Evolutionary conservation across 2,113 vertebrate genomes (phyloP).

Genomic region (Micronycteris hirsuta): DNA sequence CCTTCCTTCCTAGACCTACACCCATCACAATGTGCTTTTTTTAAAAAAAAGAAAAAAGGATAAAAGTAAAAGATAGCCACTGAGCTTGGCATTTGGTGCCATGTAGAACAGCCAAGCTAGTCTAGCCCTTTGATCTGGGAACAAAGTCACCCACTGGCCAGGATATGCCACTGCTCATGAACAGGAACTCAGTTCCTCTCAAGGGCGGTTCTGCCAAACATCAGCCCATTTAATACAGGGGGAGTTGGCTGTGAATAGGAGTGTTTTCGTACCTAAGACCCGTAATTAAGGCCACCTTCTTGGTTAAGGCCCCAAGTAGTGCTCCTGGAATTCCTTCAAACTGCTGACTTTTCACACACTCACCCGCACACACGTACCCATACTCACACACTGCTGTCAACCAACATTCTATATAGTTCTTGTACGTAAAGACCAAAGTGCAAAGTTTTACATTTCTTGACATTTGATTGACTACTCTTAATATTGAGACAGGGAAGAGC

Average conservation of each 20-base stretch:
- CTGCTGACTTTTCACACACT: neutral
- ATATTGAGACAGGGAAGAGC: neutral
- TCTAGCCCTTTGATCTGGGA: neutral
- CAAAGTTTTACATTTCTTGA: neutral
- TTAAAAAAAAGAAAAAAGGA: neutral
- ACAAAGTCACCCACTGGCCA: neutral
- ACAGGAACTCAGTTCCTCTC: neutral
- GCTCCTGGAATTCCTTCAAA: neutral
- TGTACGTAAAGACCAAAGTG: neutral
- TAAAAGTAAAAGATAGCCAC: neutral
- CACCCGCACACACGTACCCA: too few relatives aligned
- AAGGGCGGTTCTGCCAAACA: neutral
- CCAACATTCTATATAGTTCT: neutral
- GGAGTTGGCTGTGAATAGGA: neutral
- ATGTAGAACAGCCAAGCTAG: accelerated
- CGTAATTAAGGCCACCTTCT: neutral
- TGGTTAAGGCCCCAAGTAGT: neutral
- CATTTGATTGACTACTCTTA: neutral
- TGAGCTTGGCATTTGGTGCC: neutral
- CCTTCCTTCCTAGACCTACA: neutral
- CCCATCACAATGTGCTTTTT: neutral
- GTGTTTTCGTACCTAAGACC: neutral
- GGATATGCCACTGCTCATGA: neutral
- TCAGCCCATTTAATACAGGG: neutral
- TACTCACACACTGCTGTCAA: neutral